Evolutionary conservation across 2,113 vertebrate genomes (phyloP), one percentile per base, ranked within the genome.

Genomic region (Vombatus ursinus): DNA sequence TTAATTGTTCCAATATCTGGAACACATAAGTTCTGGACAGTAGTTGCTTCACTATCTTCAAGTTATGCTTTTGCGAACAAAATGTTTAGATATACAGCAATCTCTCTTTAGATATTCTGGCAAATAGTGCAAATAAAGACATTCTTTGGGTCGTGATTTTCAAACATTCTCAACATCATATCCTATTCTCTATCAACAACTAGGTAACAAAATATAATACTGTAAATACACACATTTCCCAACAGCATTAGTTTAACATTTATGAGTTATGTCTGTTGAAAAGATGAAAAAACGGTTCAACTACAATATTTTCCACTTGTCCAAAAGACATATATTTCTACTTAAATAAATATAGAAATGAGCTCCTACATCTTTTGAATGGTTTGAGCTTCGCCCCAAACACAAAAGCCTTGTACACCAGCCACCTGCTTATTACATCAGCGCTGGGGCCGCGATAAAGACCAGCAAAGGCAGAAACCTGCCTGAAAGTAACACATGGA

Each of bases 61-160:
- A 97, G 94, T 97, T 95, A 98, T 92, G 93, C 50, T 92, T 93
- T 96, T 96, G 96, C 11, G 98, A 98, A 97, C 97, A 93, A 68
- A 95, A 97, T 96, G 96, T 98, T 97, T 97, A 96, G 97, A 98
- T 98, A 98, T 98, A 99, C 97, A 98, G 96, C 98, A 98, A 98
- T 97, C 98, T 98, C 95, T 96, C 97, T 98, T 96, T 96, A 98
- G 94, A 96, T 98, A 97, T 96, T 98, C 97, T 97, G 96, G 98
- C 98, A 98, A 91, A 98, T 97, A 99, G 99, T 99, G 99, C 99
- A 99, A 99, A 99, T 98, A 98, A 98, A 98, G 96, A 99, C 98
- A 99, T 98, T 99, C 99, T 99, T 99, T 99, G 99, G 99, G 98
- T 99, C 98, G 97, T 94, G 92, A 97, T 97, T 98, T 98, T 92